Conservation (phyloP, 2,888 invertebrate species). For the Strigamia transsilvanica region DNA sequence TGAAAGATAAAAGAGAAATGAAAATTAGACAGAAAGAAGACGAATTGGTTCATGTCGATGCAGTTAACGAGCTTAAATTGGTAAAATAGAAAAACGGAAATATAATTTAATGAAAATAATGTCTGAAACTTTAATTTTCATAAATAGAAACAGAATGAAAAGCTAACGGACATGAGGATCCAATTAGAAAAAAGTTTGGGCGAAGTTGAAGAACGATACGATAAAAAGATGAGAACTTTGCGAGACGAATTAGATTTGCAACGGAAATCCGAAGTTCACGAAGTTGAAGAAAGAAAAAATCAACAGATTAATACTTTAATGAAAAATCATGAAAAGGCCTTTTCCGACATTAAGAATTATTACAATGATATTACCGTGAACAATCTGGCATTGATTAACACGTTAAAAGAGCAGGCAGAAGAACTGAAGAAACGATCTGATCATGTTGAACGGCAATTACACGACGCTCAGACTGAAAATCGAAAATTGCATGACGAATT, state of each 20-base stretch:
- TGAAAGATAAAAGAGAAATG: slow-evolving; percentile 76
- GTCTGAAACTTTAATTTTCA: slow-evolving; percentile 3
- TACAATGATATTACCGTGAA: slow-evolving; percentile 94
- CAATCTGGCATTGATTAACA: slow-evolving; percentile 88
- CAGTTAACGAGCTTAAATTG: slow-evolving; percentile 75
- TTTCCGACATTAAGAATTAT: slow-evolving; percentile 90
- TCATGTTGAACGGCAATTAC: slow-evolving; percentile 74
- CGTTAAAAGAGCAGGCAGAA: slow-evolving; percentile 86
- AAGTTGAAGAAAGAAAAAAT: slow-evolving; percentile 91
- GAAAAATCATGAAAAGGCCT: slow-evolving; percentile 81
- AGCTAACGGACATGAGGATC: slow-evolving; percentile 70
- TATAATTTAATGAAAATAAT: not conserved
- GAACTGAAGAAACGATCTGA: slow-evolving; percentile 80
- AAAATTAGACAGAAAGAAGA: slow-evolving; percentile 75
- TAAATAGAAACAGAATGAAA: slow-evolving; percentile 66
- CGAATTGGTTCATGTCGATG: slow-evolving; percentile 75
- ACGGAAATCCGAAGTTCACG: slow-evolving; percentile 67
- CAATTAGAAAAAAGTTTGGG: slow-evolving; percentile 74
- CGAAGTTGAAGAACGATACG: slow-evolving; percentile 76
- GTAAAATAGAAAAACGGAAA: slow-evolving; percentile 62
- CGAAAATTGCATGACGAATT: slow-evolving; percentile 78
- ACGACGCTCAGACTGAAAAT: slow-evolving; percentile 76
- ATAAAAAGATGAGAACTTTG: slow-evolving; percentile 68
- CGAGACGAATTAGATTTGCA: slow-evolving; percentile 73
- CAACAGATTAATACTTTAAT: slow-evolving; percentile 82